phyloP scores from a whole-genome alignment of 2,888 invertebrate species.

The Agriopis aurantiaria region DNA sequence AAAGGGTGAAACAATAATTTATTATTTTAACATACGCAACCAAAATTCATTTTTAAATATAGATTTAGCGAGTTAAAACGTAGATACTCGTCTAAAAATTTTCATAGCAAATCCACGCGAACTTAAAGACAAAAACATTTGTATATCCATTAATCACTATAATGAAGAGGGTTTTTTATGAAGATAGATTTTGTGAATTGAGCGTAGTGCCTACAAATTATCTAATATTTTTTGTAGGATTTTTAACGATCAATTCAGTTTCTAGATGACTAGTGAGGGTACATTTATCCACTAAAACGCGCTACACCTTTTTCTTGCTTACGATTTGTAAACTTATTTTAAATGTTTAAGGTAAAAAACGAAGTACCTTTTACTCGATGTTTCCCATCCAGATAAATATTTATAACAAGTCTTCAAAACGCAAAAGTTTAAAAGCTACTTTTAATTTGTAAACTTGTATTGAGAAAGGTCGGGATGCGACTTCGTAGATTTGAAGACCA shows the following conservation, averaged over 20 bases:
- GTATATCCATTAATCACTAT: neutral
- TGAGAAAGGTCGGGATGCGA: neutral
- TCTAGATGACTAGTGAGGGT: too few species aligned
- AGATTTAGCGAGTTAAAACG: neutral
- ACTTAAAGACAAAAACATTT: slow-evolving; percentile 2
- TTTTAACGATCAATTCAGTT: too few species aligned
- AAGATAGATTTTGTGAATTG: neutral
- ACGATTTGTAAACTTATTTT: too few species aligned
- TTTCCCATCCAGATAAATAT: too few species aligned
- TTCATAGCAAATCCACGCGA: neutral
- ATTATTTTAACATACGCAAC: neutral
- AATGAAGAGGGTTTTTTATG: slow-evolving; percentile 1
- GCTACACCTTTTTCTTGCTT: too few species aligned
- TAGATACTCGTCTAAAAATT: neutral
- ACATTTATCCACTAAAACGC: too few species aligned
- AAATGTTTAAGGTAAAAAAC: too few species aligned
- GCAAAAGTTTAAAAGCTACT: too few species aligned
- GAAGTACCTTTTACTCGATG: too few species aligned
- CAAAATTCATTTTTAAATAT: neutral
- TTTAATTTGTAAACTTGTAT: neutral
- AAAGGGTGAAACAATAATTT: neutral
- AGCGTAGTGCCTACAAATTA: neutral
- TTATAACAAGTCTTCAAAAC: too few species aligned
- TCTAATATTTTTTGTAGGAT: neutral
- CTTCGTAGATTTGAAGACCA: neutral